A percentile compares a stretch with the other conserved stretches of the same genome.
These are phyloP conservation scores for Lycopodina hypogea DNA, from an alignment of 37 sponge, comb jelly and placozoan species.

Conservation along the genomic window DNA sequence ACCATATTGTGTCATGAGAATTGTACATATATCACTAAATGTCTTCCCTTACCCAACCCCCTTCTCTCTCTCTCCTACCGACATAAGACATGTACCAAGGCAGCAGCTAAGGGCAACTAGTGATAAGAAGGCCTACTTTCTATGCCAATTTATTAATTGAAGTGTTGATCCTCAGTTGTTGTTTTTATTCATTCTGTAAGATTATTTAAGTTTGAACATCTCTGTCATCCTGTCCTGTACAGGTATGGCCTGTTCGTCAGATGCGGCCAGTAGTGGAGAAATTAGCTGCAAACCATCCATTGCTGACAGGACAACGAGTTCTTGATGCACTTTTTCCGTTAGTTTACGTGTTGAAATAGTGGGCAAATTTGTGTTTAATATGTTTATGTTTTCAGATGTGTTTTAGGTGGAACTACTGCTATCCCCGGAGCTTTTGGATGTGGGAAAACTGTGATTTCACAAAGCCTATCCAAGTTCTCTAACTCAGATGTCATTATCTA, in stretches of 20 bases:
- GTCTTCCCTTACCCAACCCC: too few relatives aligned
- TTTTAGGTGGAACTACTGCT: slow-evolving; percentile 97
- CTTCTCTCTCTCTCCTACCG: too few relatives aligned
- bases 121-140: too few relatives aligned
- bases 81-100: too few relatives aligned
- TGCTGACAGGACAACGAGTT: slow-evolving; percentile 98
- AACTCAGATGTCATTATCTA: slow-evolving; percentile 99
- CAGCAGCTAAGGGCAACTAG: too few relatives aligned
- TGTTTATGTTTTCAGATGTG: slow-evolving; percentile 70
- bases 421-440: slow-evolving; percentile 99
- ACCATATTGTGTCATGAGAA: too few relatives aligned
- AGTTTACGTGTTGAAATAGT: not conserved
- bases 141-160: too few relatives aligned
- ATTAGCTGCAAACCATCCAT: slow-evolving; percentile 94
- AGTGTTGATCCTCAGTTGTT: too few relatives aligned
- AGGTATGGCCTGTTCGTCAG: slow-evolving; percentile 99
- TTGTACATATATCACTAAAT: too few relatives aligned
- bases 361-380: not conserved
- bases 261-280: slow-evolving; percentile 89
- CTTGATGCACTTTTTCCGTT: slow-evolving; percentile 98
- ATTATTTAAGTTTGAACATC: too few relatives aligned
- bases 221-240: not conserved
- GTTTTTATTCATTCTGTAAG: too few relatives aligned
- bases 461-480: slow-evolving; percentile 95
- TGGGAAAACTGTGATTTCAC: slow-evolving; percentile 99